These are phyloP conservation scores for Diadromus collaris DNA, from an alignment of 2,888 invertebrate genomes.

Conservation along the genomic window DNA sequence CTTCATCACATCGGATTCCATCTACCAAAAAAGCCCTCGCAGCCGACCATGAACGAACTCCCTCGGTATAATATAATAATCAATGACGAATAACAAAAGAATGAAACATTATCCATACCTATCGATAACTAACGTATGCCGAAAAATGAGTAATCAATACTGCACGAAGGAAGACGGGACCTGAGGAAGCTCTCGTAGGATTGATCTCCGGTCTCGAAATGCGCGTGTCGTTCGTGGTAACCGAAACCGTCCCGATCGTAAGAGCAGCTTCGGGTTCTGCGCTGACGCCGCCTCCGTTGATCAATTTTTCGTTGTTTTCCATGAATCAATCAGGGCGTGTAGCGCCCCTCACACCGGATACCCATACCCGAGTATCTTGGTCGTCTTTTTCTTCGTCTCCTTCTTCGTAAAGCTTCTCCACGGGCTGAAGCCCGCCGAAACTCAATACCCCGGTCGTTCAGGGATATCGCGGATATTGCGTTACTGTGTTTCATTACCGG, in stretches of 20 bases:
- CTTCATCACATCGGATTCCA: constrained; percentile 24
- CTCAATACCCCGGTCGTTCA: constrained; percentile 73
- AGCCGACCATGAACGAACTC: background rate
- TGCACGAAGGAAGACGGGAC: constrained; percentile 34
- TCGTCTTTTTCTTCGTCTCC: constrained; percentile 13
- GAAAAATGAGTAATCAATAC: constrained; percentile 23
- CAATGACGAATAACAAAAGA: background rate
- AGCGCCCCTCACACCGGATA: constrained; percentile 8
- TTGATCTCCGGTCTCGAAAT: constrained; percentile 37
- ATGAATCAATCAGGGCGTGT: constrained; percentile 45
- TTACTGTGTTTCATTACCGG: constrained; percentile 79
- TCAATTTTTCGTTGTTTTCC: constrained; percentile 22
- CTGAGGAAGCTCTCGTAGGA: constrained; percentile 32
- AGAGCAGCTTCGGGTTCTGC: constrained; percentile 34
- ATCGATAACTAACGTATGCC: background rate
- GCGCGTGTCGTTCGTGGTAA: constrained; percentile 35
- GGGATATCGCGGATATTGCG: constrained; percentile 76
- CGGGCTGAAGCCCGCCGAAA: constrained; percentile 64
- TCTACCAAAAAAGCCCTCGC: background rate
- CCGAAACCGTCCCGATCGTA: constrained; percentile 41
- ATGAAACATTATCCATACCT: background rate
- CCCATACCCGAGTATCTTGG: background rate
- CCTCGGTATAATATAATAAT: background rate
- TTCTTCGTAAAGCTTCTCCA: constrained; percentile 4
- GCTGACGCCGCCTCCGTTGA: constrained; percentile 27